These are phyloP conservation scores for Corythoichthys haematopterus DNA, from an alignment of 2,113 vertebrate genomes.

Conservation along the genomic window DNA sequence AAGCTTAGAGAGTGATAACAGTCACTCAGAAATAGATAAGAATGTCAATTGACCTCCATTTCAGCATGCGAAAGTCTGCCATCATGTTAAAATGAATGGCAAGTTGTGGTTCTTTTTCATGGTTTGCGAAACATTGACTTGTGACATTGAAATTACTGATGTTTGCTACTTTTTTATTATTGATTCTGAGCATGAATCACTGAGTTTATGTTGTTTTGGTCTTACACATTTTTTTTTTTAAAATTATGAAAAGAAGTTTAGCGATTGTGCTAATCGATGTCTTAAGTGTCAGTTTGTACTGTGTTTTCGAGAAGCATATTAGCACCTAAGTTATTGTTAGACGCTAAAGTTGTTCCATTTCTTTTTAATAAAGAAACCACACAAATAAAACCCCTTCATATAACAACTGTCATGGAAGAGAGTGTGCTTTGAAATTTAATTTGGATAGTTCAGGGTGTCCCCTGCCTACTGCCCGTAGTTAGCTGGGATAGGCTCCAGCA, in stretches of 20 bases:
- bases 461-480: too few relatives aligned
- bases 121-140: constrained; percentile 15
- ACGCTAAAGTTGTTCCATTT: too few relatives aligned
- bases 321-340: too few relatives aligned
- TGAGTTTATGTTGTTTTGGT: constrained; percentile 21
- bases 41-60: constrained; percentile 38
- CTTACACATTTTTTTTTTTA: constrained; percentile 35
- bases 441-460: too few relatives aligned
- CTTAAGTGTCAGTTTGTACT: too few relatives aligned
- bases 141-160: neutral
- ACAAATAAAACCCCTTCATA: too few relatives aligned
- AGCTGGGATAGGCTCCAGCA: too few relatives aligned
- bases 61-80: constrained; percentile 24
- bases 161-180: constrained; percentile 27
- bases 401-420: too few relatives aligned
- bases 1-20: constrained; percentile 51
- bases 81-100: constrained; percentile 36
- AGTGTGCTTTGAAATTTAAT: too few relatives aligned
- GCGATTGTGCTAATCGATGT: too few relatives aligned
- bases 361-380: too few relatives aligned
- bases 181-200: constrained; percentile 24
- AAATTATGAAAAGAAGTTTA: constrained; percentile 27
- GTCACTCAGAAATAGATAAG: constrained; percentile 52
- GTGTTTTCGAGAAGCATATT: too few relatives aligned
- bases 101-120: constrained; percentile 28